Conservation (phyloP, 2,113 vertebrate genomes). For the Nyctibius bracteatus region DNA sequence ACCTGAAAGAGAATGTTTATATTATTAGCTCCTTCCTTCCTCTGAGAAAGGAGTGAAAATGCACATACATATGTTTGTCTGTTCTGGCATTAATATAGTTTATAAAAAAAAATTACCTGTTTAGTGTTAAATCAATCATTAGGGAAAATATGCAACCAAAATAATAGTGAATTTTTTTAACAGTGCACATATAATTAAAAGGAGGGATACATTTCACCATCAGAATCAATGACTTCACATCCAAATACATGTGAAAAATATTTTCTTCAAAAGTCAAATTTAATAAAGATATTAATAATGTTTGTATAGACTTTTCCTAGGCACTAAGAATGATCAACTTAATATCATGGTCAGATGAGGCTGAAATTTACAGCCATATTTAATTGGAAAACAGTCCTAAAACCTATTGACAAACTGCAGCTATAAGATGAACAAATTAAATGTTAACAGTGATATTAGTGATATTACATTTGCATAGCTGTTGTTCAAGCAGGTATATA, state of each 20-base stretch:
- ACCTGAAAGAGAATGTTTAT: constrained; percentile 67
- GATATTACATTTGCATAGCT: background rate
- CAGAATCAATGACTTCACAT: background rate
- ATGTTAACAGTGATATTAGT: background rate
- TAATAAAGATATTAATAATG: background rate
- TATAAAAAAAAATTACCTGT: background rate
- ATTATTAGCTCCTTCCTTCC: constrained; percentile 23
- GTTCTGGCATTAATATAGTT: background rate
- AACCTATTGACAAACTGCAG: background rate
- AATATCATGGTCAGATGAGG: background rate
- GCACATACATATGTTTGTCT: background rate
- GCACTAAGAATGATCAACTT: background rate
- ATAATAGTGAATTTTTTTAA: background rate
- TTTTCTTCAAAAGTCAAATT: background rate
- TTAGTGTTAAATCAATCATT: background rate
- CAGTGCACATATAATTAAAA: background rate
- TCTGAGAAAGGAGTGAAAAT: background rate
- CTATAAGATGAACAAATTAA: background rate
- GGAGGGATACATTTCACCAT: background rate
- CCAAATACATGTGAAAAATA: background rate
- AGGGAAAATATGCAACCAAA: background rate
- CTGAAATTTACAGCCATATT: background rate
- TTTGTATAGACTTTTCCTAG: background rate
- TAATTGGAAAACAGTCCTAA: background rate
- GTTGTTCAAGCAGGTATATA: background rate